Percentiles rank a stretch among this genome's conserved stretches.
Evolutionary conservation across 2,797 vertebrate genomes (phyloP).

Genomic region (Glyptemys insculpta): DNA sequence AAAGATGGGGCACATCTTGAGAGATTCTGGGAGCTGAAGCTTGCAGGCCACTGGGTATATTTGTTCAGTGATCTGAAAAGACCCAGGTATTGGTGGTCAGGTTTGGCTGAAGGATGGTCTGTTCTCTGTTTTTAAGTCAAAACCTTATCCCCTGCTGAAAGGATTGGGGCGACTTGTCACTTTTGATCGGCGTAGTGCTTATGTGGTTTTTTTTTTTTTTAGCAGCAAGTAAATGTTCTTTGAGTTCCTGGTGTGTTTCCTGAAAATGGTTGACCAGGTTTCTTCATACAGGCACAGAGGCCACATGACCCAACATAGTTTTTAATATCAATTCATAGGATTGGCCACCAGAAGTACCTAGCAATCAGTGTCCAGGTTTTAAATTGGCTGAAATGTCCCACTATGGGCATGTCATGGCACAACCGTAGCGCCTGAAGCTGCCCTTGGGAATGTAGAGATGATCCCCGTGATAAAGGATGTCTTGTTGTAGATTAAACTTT

Average conservation of each 20-base stretch:
- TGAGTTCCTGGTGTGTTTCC: background rate
- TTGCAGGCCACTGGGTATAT: background rate
- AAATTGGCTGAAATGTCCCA: background rate
- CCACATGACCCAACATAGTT: background rate
- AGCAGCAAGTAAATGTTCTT: background rate
- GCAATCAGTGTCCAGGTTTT: background rate
- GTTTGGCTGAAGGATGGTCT: background rate
- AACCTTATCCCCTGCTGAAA: background rate
- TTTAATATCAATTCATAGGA: background rate
- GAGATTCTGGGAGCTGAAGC: background rate
- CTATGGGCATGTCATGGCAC: rapidly evolving
- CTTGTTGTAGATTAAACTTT: background rate
- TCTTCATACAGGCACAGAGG: background rate
- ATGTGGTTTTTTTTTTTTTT: background rate
- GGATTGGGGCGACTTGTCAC: background rate
- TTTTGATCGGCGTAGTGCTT: background rate
- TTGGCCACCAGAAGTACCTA: background rate
- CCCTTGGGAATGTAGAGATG: background rate
- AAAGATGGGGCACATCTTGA: background rate
- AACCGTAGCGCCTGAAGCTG: background rate
- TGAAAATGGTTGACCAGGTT: background rate
- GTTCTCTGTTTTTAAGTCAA: background rate
- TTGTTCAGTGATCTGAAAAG: background rate
- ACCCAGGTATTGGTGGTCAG: background rate
- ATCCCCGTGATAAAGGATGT: background rate